Evolutionary conservation across 2,888 invertebrate genomes (phyloP).

Genomic region (Tachystola acroxantha): DNA sequence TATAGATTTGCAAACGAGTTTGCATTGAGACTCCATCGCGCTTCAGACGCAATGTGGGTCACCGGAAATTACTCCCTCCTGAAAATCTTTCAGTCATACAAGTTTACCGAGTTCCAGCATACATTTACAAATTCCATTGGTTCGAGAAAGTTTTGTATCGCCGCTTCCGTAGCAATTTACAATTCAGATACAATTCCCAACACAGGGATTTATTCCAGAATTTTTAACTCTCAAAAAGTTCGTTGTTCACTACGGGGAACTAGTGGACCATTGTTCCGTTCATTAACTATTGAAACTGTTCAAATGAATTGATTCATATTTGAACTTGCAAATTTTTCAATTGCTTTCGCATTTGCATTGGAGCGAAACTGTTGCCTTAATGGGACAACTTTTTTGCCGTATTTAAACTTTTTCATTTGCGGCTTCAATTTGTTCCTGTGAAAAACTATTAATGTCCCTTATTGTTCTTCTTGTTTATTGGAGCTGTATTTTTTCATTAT

Average conservation of each 20-base stretch:
- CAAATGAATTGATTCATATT: background rate
- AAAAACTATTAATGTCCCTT: too few species aligned
- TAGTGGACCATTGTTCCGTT: slow-evolving; percentile 1
- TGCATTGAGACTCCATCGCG: too few species aligned
- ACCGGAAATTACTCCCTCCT: background rate
- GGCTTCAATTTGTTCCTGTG: too few species aligned
- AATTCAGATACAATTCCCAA: slow-evolving; percentile 8
- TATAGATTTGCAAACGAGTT: too few species aligned
- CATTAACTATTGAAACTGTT: slow-evolving; percentile 3
- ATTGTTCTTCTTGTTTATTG: too few species aligned
- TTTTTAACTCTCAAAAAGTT: background rate
- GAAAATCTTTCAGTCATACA: background rate
- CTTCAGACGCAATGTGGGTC: background rate
- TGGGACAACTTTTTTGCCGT: too few species aligned
- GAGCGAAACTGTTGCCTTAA: background rate
- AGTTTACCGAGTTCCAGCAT: background rate
- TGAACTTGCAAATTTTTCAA: background rate
- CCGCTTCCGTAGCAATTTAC: background rate
- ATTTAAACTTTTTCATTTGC: too few species aligned
- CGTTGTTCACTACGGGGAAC: background rate
- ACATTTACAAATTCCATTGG: slow-evolving; percentile 2
- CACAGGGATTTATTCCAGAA: background rate
- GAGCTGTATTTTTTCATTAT: too few species aligned
- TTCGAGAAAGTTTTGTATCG: background rate
- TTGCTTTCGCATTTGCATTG: background rate